Evolutionary conservation across 2,113 vertebrate genomes (phyloP), one percentile per base, ranked within the genome.

Genomic region (Vulpes ferrilata): DNA sequence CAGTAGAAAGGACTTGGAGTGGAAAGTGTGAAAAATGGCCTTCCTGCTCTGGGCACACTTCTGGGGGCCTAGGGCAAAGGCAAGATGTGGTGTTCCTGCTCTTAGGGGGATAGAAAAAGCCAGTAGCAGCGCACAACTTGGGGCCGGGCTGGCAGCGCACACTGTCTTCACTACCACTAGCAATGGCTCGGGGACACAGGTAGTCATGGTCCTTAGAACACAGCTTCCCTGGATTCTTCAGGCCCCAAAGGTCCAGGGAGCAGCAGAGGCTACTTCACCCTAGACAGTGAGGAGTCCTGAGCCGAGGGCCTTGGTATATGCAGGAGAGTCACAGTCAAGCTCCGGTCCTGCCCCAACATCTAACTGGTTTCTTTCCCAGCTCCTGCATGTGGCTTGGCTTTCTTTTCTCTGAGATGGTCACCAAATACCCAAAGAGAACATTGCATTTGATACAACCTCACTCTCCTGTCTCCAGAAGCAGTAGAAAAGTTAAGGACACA

Each of bases 361-460:
- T 89, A 88, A 81, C 27, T 43, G 27, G 4, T 93, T 90, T 94
- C 69, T 93, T 93, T 80, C 38, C 38, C 59, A 94, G 60, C 23
- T 96, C 48, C 43, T 78, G 80, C 16, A 25, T 53, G 65, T 96
- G 27, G 20, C 30, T 60, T 78, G 74, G 30, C 48, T 92, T 88
- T 17, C 25, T 82, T 69, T 85, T 57, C 64, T 79, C 59, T 23
- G 6, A 87, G 32, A 59, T 96, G 23, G n/a, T 90, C 69, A 92
- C 83, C 32, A 67, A 57, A 23, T 35, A 86, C 51, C 51, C 55
- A 87, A 73, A 51, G 51, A 11, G 73, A 96, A 60, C 23, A 48
- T 30, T 13, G 79, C 23, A 67, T 93, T 65, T 38, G 16, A 59
- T 60, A 19, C 65, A 35, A 60, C 59, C 38, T 85, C 71, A 35